phyloP scores from a whole-genome alignment of 1,140 invertebrate species.

The Orchesella cincta region DNA sequence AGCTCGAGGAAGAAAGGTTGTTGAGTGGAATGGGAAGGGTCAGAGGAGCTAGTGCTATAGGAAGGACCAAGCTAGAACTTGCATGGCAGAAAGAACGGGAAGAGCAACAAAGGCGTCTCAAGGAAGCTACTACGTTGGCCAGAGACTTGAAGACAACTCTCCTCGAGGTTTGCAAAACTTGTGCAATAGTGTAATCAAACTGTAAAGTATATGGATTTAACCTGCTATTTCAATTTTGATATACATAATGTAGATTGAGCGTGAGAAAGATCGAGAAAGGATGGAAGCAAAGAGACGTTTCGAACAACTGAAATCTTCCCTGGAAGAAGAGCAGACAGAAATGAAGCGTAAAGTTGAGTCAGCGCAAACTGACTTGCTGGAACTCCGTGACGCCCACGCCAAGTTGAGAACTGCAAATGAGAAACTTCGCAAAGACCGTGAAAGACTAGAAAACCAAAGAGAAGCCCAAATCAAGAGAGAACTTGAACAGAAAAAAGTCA shows the following conservation, averaged over 20 bases:
- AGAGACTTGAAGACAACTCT: constrained; percentile 82
- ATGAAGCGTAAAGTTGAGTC: constrained; percentile 77
- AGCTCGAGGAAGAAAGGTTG: constrained; percentile 80
- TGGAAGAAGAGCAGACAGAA: constrained; percentile 86
- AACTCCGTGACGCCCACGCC: constrained; percentile 84
- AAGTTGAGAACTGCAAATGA: constrained; percentile 90
- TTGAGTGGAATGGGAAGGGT: constrained; percentile 66
- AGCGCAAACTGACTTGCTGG: constrained; percentile 68
- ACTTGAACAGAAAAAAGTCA: constrained; percentile 59
- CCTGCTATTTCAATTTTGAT: constrained; percentile 46
- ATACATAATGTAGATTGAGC: constrained; percentile 71
- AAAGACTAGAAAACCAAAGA: constrained; percentile 78
- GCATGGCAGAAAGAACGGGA: constrained; percentile 95
- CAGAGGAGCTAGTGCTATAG: constrained; percentile 77
- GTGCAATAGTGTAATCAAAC: constrained; percentile 62
- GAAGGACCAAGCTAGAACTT: constrained; percentile 84
- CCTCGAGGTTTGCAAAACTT: constrained; percentile 77
- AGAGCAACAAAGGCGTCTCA: constrained; percentile 83
- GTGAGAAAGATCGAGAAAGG: constrained; percentile 83
- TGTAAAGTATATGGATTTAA: constrained; percentile 65
- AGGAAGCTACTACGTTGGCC: constrained; percentile 87
- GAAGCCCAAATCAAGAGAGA: constrained; percentile 66
- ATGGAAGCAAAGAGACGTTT: constrained; percentile 80
- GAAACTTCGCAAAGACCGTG: constrained; percentile 81
- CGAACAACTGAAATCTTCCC: constrained; percentile 78